phyloP scores from a whole-genome alignment of 2,888 invertebrate genomes.

The Listrodromus nycthemerus region DNA sequence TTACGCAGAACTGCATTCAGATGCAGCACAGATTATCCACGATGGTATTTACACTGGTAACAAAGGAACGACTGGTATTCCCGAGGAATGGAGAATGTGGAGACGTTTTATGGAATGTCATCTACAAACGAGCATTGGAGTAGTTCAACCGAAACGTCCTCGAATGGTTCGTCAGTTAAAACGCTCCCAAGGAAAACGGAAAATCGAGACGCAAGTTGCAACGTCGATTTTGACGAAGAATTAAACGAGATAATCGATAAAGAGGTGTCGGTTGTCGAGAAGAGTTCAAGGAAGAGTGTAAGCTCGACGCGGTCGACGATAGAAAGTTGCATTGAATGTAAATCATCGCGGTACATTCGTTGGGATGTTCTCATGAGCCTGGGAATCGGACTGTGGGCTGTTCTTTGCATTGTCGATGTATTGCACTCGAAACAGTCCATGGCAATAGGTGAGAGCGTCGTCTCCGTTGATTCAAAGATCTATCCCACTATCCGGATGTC shows the following conservation, averaged over 20 bases:
- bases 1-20: slow-evolving; percentile 4
- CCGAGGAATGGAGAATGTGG: slow-evolving; percentile 42
- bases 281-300: slow-evolving; percentile 15
- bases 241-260: slow-evolving; percentile 24
- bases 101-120: slow-evolving; percentile 63
- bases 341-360: slow-evolving; percentile 70
- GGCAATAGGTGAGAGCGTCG: slow-evolving; percentile 50
- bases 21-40: not conserved
- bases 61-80: slow-evolving; percentile 45
- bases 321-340: not conserved
- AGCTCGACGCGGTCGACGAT: not conserved
- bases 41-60: slow-evolving; percentile 20
- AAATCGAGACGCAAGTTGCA: slow-evolving; percentile 57
- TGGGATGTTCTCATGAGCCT: slow-evolving; percentile 73
- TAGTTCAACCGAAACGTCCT: slow-evolving; percentile 79
- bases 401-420: slow-evolving; percentile 72
- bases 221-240: slow-evolving; percentile 57
- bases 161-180: slow-evolving; percentile 50
- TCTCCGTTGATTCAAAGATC: not conserved
- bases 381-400: slow-evolving; percentile 74
- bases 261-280: slow-evolving; percentile 3
- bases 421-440: slow-evolving; percentile 58
- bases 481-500: not conserved
- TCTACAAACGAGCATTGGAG: slow-evolving; percentile 84
- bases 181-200: slow-evolving; percentile 41